These are phyloP conservation scores for Lacanobia oleracea DNA, from an alignment of 2,888 invertebrate species.

Conservation along the genomic window DNA sequence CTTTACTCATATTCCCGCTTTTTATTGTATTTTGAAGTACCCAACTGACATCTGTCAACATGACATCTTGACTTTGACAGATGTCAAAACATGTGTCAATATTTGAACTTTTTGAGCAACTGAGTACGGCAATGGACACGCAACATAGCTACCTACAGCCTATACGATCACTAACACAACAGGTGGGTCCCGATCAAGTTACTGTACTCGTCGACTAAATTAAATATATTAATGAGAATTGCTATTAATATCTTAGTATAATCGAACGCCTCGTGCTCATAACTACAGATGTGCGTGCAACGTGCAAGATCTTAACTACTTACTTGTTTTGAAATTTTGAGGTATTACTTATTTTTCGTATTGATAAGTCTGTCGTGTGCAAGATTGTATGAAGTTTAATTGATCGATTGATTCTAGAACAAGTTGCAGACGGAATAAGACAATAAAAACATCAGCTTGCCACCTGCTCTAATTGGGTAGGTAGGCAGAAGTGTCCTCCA, in stretches of 20 bases:
- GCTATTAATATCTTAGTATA: slow-evolving; percentile 47
- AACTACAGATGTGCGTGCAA: slow-evolving; percentile 40
- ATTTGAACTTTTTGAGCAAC: slow-evolving; percentile 21
- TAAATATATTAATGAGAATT: slow-evolving; percentile 40
- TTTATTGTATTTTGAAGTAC: slow-evolving; percentile 5
- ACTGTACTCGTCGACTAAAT: slow-evolving; percentile 30
- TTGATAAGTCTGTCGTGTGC: background rate
- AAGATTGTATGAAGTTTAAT: slow-evolving; percentile 5
- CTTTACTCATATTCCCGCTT: background rate
- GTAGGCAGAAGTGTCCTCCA: background rate
- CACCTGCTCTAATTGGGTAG: background rate
- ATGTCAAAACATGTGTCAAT: slow-evolving; percentile 46
- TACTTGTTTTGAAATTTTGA: slow-evolving; percentile 33
- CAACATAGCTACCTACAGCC: slow-evolving; percentile 46
- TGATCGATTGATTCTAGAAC: slow-evolving; percentile 15
- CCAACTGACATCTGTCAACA: slow-evolving; percentile 32
- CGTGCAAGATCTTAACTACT: slow-evolving; percentile 34
- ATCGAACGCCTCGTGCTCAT: slow-evolving; percentile 45
- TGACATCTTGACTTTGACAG: slow-evolving; percentile 45
- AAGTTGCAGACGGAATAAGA: background rate
- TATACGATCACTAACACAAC: slow-evolving; percentile 43
- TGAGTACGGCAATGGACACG: slow-evolving; percentile 27
- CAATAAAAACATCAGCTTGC: background rate
- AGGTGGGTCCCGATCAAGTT: slow-evolving; percentile 56
- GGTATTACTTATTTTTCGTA: slow-evolving; percentile 4